phyloP scores from a whole-genome alignment of 2,113 vertebrate species.

The Puntigrus tetrazona region DNA sequence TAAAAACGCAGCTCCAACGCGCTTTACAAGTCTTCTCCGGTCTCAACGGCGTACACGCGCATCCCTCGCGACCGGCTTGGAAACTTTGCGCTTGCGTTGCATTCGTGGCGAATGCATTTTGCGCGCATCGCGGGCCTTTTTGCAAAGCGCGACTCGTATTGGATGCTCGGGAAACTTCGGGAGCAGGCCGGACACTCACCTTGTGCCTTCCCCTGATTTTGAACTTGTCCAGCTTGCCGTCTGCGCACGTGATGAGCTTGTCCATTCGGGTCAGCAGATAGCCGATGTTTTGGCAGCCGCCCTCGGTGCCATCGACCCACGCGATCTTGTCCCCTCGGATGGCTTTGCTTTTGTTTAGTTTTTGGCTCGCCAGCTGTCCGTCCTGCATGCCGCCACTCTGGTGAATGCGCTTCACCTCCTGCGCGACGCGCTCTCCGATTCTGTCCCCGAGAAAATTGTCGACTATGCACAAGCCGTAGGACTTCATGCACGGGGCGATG shows the following conservation, averaged over 20 bases:
- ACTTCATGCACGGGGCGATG: slow-evolving; percentile 66
- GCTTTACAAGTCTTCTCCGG: no score
- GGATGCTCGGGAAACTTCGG: not conserved
- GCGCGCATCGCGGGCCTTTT: not conserved
- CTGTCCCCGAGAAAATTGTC: slow-evolving; percentile 68
- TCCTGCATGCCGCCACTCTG: slow-evolving; percentile 62
- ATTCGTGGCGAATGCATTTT: not conserved
- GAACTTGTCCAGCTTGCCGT: slow-evolving; percentile 69
- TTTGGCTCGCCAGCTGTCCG: slow-evolving; percentile 64
- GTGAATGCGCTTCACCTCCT: slow-evolving; percentile 65
- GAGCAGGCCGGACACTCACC: slow-evolving; percentile 54
- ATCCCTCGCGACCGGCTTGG: not conserved
- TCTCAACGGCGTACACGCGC: not conserved
- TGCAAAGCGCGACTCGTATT: no score
- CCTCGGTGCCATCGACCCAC: slow-evolving; percentile 69
- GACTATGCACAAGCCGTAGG: slow-evolving; percentile 68
- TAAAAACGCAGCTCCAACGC: not conserved
- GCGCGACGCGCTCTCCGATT: slow-evolving; percentile 63
- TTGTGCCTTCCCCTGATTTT: slow-evolving; percentile 72
- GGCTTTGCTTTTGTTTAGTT: slow-evolving; percentile 53
- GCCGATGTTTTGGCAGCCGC: slow-evolving; percentile 66
- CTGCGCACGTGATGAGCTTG: slow-evolving; percentile 65
- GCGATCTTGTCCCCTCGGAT: slow-evolving; percentile 70
- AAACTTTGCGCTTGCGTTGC: not conserved
- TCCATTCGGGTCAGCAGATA: slow-evolving; percentile 68